Conservation (phyloP, 2,797 vertebrate genomes). For the Neopelma chrysocephalum region DNA sequence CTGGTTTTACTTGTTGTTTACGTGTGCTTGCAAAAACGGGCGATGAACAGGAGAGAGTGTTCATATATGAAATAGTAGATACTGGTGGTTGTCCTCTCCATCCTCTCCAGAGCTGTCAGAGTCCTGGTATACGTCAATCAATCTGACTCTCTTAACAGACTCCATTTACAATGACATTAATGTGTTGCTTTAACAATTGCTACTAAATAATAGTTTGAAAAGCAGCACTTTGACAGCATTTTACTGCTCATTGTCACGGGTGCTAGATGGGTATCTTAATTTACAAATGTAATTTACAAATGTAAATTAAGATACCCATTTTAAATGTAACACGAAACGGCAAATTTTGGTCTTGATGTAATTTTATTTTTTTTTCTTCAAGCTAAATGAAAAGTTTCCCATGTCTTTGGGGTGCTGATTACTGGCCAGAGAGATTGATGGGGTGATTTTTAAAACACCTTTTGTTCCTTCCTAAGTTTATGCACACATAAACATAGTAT, state of each 20-base stretch:
- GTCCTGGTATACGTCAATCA: background rate
- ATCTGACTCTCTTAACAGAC: background rate
- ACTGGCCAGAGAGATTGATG: background rate
- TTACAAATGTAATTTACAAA: background rate
- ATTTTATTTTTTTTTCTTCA: background rate
- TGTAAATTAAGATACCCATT: too few relatives aligned
- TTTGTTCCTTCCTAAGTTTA: background rate
- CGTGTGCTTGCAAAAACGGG: background rate
- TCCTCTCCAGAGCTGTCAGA: background rate
- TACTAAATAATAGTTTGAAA: background rate
- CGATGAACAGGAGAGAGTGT: background rate
- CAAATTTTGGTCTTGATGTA: background rate
- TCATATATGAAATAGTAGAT: background rate
- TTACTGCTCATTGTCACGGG: background rate
- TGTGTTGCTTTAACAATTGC: background rate
- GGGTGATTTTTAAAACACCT: background rate
- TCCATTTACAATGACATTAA: background rate
- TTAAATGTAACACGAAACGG: background rate
- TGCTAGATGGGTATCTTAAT: background rate
- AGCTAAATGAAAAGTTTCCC: background rate
- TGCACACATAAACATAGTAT: background rate
- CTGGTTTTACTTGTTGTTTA: background rate
- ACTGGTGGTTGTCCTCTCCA: background rate
- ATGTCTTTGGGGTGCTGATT: background rate
- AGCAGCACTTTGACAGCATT: background rate